Evolutionary conservation across 2,113 vertebrate genomes (phyloP), one percentile per base, ranked within the genome.

Genomic region (Lanius ludovicianus): DNA sequence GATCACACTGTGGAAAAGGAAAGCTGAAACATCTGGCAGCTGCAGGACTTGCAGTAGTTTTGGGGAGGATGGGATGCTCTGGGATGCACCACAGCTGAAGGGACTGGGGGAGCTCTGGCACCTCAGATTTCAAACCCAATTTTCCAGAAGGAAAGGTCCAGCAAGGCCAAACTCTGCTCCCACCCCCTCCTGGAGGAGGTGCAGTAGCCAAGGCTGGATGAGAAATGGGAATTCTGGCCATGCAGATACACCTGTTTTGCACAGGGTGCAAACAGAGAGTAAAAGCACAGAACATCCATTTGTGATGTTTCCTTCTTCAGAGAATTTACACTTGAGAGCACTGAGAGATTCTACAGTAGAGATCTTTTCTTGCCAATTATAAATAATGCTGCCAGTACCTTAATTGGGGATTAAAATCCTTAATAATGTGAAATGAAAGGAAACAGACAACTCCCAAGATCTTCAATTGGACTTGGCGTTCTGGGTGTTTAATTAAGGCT

Each of bases 391-490:
- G 39, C 27, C 57, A 6, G n/a, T 24, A 33, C 24, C 65, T 87
- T 50, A 57, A 49, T 28, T 53, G 65, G 55, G 5, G 56, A 71
- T 30, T 63, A 70, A 84, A 92, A 46, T 2, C 31, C 35, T 7
- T 30, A 47, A 50, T n/a, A 69, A 41, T 0, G 11, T 25, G 73
- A 77, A 93, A 63, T 59, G 52, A 79, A 87, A 85, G 80, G 63
- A 59, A 75, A 25, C 13, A 62, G 37, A 18, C n/a, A 63, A 3
- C 39, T 83, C 62, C 60, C 27, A 44, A 50, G 60, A 21, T 9
- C 67, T 74, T 33, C 47, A 35, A 0, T 1, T 10, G 25, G 23
- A 39, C 71, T 47, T 19, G 44, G 33, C 1, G 0, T 9, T 52
- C 60, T 35, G 56, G 47, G 56, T n/a, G 42, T 52, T 81, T 41